phyloP scores from a whole-genome alignment of 2,888 invertebrate species.

The Chromoteleia sp. region DNA sequence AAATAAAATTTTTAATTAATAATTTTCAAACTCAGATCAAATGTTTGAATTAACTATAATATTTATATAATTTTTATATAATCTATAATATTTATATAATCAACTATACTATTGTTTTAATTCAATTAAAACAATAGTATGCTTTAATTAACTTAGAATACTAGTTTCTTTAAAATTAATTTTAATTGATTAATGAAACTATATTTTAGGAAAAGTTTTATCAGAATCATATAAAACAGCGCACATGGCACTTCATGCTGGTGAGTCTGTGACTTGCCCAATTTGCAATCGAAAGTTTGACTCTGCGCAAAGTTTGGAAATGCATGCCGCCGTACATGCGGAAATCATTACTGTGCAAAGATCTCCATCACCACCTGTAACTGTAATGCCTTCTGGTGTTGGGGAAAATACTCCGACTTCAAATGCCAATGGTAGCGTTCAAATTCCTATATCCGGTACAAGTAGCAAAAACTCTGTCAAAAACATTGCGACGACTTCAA shows the following conservation, averaged over 20 bases:
- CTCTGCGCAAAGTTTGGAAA: constrained; percentile 87
- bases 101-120: too few species aligned
- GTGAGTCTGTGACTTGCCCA: constrained; percentile 86
- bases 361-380: constrained; percentile 71
- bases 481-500: constrained; percentile 1
- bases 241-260: constrained; percentile 89
- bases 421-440: background rate
- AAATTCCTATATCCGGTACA: constrained; percentile 11
- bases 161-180: background rate
- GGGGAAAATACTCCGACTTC: background rate
- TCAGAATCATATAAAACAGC: constrained; percentile 86
- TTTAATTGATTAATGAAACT: constrained; percentile 9
- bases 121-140: too few species aligned
- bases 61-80: background rate
- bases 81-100: constrained; percentile 8
- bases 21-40: too few species aligned
- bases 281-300: constrained; percentile 91
- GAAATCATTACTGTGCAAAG: constrained; percentile 74
- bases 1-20: too few species aligned
- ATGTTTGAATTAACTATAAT: too few species aligned
- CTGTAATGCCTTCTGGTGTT: constrained; percentile 21
- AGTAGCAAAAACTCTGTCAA: constrained; percentile 17
- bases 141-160: too few species aligned
- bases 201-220: constrained; percentile 78
- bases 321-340: constrained; percentile 90